A percentile compares a stretch with the other conserved stretches of the same genome.
These are phyloP conservation scores for Alitta virens DNA, from an alignment of 2,888 invertebrate genomes.

Conservation along the genomic window DNA sequence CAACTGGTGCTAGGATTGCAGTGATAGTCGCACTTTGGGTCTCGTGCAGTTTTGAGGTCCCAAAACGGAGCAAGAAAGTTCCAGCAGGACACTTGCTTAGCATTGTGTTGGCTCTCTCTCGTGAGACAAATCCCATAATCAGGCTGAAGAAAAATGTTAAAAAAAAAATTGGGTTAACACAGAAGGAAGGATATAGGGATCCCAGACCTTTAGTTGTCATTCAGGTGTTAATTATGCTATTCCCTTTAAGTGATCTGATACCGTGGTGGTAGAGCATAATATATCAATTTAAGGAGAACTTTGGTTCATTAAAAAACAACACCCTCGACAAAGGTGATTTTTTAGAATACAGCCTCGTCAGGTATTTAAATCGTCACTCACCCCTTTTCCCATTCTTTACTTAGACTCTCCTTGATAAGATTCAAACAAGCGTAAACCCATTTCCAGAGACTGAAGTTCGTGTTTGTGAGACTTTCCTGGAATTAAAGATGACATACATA, in stretches of 20 bases:
- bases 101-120: constrained; percentile 20
- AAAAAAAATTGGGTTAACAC: neutral
- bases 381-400: constrained; percentile 28
- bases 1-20: constrained; percentile 23
- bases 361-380: too few relatives aligned
- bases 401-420: constrained; percentile 22
- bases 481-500: neutral
- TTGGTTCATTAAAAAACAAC: too few relatives aligned
- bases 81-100: constrained; percentile 16
- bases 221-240: neutral
- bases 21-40: constrained; percentile 24
- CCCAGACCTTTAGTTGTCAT: neutral
- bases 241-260: neutral
- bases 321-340: too few relatives aligned
- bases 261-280: too few relatives aligned
- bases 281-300: too few relatives aligned
- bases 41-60: constrained; percentile 27
- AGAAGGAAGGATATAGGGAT: neutral
- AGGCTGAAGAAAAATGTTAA: constrained; percentile 12
- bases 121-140: constrained; percentile 29
- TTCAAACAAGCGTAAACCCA: constrained; percentile 30
- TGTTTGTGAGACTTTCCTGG: constrained; percentile 9
- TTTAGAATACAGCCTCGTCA: too few relatives aligned
- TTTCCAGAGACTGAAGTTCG: constrained; percentile 29
- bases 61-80: constrained; percentile 30